These are phyloP conservation scores for cattle (Bos taurus) DNA, from an alignment of 2,113 vertebrate species.

Conservation along the genomic window DNA sequence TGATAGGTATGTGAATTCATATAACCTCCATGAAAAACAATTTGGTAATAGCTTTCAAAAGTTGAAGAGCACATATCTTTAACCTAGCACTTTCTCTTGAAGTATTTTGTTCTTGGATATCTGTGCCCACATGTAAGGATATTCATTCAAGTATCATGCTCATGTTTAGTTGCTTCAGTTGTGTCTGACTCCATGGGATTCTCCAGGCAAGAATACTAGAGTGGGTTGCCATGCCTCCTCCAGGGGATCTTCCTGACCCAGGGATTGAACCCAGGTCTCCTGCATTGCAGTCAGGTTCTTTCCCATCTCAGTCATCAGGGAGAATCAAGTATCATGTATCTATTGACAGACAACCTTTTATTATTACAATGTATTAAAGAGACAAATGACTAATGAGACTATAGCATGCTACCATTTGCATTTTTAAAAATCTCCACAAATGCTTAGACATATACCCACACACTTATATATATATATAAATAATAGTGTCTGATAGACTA, in stretches of 20 bases:
- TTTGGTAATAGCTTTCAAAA: background rate
- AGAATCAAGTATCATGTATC: background rate
- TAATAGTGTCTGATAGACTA: background rate
- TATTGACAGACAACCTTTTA: background rate
- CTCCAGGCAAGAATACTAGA: background rate
- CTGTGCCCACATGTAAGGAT: background rate
- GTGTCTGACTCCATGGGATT: background rate
- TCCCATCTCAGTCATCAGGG: background rate
- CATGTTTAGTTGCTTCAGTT: background rate
- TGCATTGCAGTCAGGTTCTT: background rate
- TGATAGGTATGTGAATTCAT: background rate
- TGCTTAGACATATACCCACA: background rate
- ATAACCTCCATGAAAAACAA: background rate
- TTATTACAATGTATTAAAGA: background rate
- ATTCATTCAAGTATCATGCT: background rate
- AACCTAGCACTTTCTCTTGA: background rate
- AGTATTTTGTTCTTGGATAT: background rate
- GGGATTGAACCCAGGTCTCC: background rate
- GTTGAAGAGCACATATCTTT: background rate
- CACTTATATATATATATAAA: background rate
- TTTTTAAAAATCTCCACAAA: background rate
- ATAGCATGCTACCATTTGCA: background rate
- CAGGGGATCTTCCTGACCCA: background rate
- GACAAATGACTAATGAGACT: background rate
- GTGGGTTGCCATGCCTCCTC: background rate